phyloP scores from a whole-genome alignment of 2,797 vertebrate species.

The Dallia pectoralis region DNA sequence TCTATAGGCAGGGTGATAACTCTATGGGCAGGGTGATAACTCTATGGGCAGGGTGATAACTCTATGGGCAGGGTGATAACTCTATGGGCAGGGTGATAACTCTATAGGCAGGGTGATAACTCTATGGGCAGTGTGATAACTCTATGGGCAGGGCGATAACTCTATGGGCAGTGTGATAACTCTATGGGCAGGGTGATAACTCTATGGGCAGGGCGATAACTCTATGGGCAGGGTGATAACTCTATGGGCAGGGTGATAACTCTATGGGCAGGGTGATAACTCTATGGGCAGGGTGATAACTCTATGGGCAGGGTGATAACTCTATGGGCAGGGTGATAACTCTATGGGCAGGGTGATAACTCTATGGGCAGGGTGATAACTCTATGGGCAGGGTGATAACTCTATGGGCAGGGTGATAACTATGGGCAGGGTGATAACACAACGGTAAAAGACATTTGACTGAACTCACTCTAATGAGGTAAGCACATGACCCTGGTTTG shows the following conservation, averaged over 20 bases:
- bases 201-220: background rate
- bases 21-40: background rate
- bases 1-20: too few species aligned
- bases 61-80: background rate
- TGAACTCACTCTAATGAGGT: conserved; percentile 46
- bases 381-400: too few species aligned
- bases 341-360: too few species aligned
- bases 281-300: background rate
- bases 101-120: background rate
- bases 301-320: too few species aligned
- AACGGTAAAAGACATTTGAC: conserved; percentile 34
- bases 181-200: too few species aligned
- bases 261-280: too few species aligned
- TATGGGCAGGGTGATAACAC: too few species aligned
- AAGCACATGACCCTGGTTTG: conserved; percentile 44
- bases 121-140: too few species aligned
- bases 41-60: too few species aligned
- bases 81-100: too few species aligned
- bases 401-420: background rate
- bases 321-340: background rate
- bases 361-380: background rate
- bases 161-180: too few species aligned
- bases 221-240: too few species aligned
- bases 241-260: background rate
- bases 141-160: background rate